A percentile compares a stretch with the other conserved stretches of the same genome.
Conservation (phyloP, 2,797 vertebrate species). For the Mormyrops attenuatus region DNA sequence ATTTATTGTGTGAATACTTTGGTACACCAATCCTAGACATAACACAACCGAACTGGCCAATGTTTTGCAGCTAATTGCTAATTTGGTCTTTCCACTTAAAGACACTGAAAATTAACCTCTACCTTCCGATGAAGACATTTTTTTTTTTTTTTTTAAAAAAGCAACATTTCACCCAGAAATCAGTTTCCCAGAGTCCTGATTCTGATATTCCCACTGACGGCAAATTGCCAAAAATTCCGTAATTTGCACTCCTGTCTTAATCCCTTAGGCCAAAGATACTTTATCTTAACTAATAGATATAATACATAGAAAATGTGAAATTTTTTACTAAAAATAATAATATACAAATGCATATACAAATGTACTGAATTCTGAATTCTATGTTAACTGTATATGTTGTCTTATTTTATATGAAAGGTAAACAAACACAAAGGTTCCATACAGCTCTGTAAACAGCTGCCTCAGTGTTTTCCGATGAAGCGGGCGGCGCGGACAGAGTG, state of each 20-base stretch:
- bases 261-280: background rate
- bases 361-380: background rate
- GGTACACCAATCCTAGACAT: background rate
- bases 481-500: slow-evolving; percentile 69
- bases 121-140: background rate
- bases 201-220: background rate
- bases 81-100: background rate
- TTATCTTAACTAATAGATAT: background rate
- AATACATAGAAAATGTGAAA: background rate
- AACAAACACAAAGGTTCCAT: slow-evolving; percentile 42
- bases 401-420: background rate
- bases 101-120: background rate
- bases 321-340: background rate
- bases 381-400: background rate
- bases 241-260: background rate
- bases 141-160: background rate
- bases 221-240: background rate
- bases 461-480: slow-evolving; percentile 73
- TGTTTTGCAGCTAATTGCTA: background rate
- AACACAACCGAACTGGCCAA: background rate
- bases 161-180: background rate
- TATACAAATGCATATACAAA: background rate
- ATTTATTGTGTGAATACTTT: background rate
- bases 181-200: background rate
- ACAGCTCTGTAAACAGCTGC: slow-evolving; percentile 78